Evolutionary conservation across 1,140 invertebrate species (phyloP).

Genomic region (Anastrepha obliqua): DNA sequence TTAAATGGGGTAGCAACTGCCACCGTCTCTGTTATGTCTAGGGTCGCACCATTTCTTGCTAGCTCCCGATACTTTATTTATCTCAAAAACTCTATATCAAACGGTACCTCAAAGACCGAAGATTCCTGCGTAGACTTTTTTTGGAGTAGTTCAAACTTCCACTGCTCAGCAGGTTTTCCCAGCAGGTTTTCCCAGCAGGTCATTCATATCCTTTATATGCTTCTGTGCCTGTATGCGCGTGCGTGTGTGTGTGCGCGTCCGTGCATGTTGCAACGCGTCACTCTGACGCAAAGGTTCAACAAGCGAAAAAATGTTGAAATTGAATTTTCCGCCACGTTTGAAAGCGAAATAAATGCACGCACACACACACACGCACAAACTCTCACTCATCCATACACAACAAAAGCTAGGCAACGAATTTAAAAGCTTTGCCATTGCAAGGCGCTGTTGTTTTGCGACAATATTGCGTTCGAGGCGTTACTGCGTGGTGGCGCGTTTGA

Average conservation of each 20-base stretch:
- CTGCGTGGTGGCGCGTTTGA: neutral
- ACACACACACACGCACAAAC: constrained; percentile 18
- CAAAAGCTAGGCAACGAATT: constrained; percentile 2
- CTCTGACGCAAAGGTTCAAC: constrained; percentile 50
- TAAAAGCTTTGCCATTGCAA: neutral
- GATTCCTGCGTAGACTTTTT: no score
- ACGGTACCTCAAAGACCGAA: no score
- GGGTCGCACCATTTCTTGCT: no score
- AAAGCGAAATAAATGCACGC: neutral
- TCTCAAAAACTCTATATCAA: no score
- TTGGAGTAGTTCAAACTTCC: no score
- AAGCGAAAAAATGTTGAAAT: constrained; percentile 55
- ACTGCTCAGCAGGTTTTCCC: no score
- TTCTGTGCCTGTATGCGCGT: neutral
- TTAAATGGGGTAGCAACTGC: no score
- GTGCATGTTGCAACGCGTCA: neutral
- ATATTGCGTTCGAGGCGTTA: neutral
- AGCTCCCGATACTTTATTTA: no score
- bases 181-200: neutral
- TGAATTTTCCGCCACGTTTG: constrained; percentile 41
- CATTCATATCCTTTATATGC: no score
- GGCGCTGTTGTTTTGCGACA: neutral
- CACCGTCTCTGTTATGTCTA: no score
- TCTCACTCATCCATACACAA: no score
- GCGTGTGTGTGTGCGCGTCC: neutral